Base-by-base conservation (phyloP, 30 jellyfish, hydroid and myxozoan species). In the Catostylus mosaicus region DNA sequence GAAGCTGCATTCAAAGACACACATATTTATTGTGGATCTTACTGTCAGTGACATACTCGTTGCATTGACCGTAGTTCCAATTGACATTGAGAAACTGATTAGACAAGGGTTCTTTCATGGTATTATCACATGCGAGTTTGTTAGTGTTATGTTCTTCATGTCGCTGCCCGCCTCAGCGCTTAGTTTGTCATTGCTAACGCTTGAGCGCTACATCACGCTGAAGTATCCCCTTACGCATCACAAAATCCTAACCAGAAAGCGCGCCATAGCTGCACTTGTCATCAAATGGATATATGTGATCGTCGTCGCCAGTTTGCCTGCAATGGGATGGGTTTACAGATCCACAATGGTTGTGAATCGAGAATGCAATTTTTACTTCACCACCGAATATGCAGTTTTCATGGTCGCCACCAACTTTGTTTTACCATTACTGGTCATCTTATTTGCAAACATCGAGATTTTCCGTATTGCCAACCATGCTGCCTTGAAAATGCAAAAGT, bases 101-200 rank as follows among this genome's bases (percentile, higher is more conserved):
- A 46, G 57, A 20, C 65, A 77, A 9, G 76, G 77, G 34, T 85
- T 84, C 65, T 48, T 77, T 5, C 65, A 84, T 61, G 56, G 67
- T 24, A 78, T 35, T 18, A 29, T 56, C 35, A 75, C 88, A 10
- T 91, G 98, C 80, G 92, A 79, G 56, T 77, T 91, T 29, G 76
- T 65, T 66, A 84, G 87, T 66, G 75, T 86, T 48, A 80, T 76
- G 74, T 91, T 91, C 70, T 75, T 91, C 76, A 73, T 91, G 89
- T 91, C 98, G 30, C 75, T 91, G 33, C 98, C 98, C 47, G 91
- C 90, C 62, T 77, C 98, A 30, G 96, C 94, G 23, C 63, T 85
- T 48, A 91, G 91, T 66, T 54, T 91, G 30, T 85, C 84, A 7
- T 76, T 91, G 1, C 83, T 91, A 3, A 91, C 98, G 30, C 85